Base-by-base conservation (phyloP, 2,888 invertebrate genomes). In the Agrotis puta region DNA sequence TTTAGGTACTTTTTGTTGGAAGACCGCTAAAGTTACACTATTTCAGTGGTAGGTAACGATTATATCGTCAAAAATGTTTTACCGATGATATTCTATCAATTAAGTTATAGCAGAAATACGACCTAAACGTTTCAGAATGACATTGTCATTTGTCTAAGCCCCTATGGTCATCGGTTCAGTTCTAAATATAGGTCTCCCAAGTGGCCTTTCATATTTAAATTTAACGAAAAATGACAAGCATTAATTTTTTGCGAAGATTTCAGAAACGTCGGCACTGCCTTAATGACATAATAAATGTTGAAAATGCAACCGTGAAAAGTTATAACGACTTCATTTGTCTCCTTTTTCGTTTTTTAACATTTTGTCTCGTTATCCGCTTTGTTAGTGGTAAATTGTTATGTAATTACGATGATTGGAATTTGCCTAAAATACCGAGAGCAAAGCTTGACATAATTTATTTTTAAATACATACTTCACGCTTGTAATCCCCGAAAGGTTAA, bases 271-370 rank as follows among this genome's bases (percentile, higher is more conserved):
- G 61, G 66, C 57, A 63, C 64, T 27, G 64, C 56, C 76, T 43
- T 80, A 80, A 79, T 79, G 76, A 80, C 78, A 50, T 67, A 76
- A 80, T 79, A 76, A 70, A 75, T 76, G 78, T 71, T 79, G 76
- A 80, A 80, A 71, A 80, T 79, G 79, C 79, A 76, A 62, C 74
- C 71, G 50, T 57, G 61, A 76, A 51, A 64, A 80, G 66, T 80
- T 80, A 80, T 67, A 71, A 80, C 67, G 71, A 80, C 66, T 67
- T 67, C 66, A 80, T 80, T 74, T 64, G 50, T 79, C 66, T 64
- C 51, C 50, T 18, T 50, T 75, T 72, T 54, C 45, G 14, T 54
- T 72, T 59, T 76, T 59, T 18, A 3, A 57, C 61, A 50, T 79
- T 68, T 48, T 45, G 16, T 68, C 47, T 57, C 47, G 11, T 64